Evolutionary conservation across 2,888 invertebrate species (phyloP).

Genomic region (Graphium colonna): DNA sequence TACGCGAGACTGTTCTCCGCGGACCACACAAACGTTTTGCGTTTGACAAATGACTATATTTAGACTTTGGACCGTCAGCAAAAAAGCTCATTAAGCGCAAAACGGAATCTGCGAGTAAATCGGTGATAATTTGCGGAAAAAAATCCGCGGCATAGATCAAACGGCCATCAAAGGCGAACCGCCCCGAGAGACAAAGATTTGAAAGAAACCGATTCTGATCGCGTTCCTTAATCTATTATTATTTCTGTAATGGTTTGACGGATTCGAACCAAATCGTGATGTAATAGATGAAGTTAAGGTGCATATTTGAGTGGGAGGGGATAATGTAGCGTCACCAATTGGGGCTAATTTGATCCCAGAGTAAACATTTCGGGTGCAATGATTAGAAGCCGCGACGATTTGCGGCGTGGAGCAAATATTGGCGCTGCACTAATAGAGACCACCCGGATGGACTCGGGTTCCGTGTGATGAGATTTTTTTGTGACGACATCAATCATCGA

Average conservation of each 20-base stretch:
- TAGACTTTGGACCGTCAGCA: conserved; percentile 11
- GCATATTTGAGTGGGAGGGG: conserved; percentile 19
- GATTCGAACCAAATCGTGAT: background rate
- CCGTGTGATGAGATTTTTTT: too few species aligned
- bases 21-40: conserved; percentile 18
- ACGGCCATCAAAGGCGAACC: conserved; percentile 24
- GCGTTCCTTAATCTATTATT: conserved; percentile 14
- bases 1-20: background rate
- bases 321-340: background rate
- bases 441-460: conserved; percentile 3
- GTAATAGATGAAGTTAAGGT: background rate
- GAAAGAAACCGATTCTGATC: conserved; percentile 26
- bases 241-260: conserved; percentile 1
- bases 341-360: conserved; percentile 28
- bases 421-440: conserved; percentile 27
- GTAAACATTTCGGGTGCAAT: conserved; percentile 35
- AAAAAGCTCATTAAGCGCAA: conserved; percentile 26
- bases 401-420: conserved; percentile 34
- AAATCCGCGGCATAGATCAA: conserved; percentile 24
- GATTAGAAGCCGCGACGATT: conserved; percentile 34
- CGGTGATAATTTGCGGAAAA: conserved; percentile 34
- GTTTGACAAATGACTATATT: conserved; percentile 21
- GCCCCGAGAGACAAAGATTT: conserved; percentile 25
- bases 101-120: conserved; percentile 10
- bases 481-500: too few species aligned